These are phyloP conservation scores for Trichonephila clavipes DNA, from an alignment of 1,140 invertebrate species.

Conservation along the genomic window DNA sequence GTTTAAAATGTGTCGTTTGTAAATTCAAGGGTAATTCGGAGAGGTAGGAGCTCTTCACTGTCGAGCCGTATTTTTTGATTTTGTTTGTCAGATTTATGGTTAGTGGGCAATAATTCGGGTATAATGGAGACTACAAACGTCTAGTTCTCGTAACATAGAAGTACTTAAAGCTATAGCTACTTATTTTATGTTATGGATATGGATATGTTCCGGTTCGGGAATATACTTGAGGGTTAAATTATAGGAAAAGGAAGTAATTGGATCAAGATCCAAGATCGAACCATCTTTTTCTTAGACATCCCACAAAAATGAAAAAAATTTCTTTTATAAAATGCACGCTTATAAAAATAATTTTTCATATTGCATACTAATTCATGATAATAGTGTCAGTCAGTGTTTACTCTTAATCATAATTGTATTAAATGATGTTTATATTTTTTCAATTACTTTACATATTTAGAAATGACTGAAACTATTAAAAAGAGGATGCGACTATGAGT, in stretches of 20 bases:
- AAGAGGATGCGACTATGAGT: too few relatives aligned
- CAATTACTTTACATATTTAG: too few relatives aligned
- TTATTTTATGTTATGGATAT: constrained; percentile 10
- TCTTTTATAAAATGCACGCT: too few relatives aligned
- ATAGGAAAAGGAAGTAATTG: neutral
- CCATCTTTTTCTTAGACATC: neutral
- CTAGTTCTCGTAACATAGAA: neutral
- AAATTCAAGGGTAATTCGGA: neutral
- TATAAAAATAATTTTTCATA: too few relatives aligned
- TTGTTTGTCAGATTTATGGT: neutral
- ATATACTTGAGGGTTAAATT: neutral
- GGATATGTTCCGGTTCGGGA: neutral
- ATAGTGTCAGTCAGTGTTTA: too few relatives aligned
- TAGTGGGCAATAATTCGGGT: neutral
- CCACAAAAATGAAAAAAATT: too few relatives aligned
- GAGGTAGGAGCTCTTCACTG: neutral
- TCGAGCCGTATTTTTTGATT: neutral
- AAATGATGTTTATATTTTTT: too few relatives aligned
- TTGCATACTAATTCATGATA: too few relatives aligned
- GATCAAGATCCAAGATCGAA: too few relatives aligned
- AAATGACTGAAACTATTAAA: too few relatives aligned
- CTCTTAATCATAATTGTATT: too few relatives aligned
- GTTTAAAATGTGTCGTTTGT: neutral
- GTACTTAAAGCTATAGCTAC: neutral
- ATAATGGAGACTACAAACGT: neutral